Percentiles rank a stretch among this genome's conserved stretches.
Conservation (phyloP, 2,888 invertebrate genomes). For the Mycalesis mineus region DNA sequence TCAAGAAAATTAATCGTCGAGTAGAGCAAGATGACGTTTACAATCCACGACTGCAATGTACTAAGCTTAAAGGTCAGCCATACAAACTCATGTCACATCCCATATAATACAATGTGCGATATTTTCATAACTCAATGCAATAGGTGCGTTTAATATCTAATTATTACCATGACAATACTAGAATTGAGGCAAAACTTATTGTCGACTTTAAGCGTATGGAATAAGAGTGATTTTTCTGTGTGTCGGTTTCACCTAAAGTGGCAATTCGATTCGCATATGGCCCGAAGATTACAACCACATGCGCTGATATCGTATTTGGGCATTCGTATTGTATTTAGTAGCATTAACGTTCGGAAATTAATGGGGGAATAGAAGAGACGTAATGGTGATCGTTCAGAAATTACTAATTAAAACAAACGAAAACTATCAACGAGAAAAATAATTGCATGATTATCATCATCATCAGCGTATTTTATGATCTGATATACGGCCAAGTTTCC, state of each 20-base stretch:
- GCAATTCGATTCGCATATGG: constrained; percentile 42
- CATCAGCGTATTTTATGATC: no score
- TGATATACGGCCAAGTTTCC: no score
- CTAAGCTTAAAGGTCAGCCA: neutral
- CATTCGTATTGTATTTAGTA: constrained; percentile 22
- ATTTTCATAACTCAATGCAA: constrained; percentile 30
- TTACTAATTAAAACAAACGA: neutral
- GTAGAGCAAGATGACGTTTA: no score
- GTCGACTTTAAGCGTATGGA: constrained; percentile 6
- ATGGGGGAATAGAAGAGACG: constrained; percentile 1
- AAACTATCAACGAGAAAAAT: no score
- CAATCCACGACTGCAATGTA: neutral
- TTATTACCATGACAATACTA: constrained; percentile 30
- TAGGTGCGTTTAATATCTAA: constrained; percentile 38
- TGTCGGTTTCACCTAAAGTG: constrained; percentile 31
- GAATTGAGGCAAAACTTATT: constrained; percentile 1
- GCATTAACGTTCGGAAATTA: constrained; percentile 5
- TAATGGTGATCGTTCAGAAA: neutral
- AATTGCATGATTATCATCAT: no score
- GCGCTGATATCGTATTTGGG: constrained; percentile 31
- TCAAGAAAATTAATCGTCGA: no score
- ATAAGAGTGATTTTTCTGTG: constrained; percentile 15
- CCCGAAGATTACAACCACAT: constrained; percentile 38
- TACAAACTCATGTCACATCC: constrained; percentile 5
- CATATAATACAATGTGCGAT: constrained; percentile 27